Evolutionary conservation across 2,888 invertebrate genomes (phyloP).

Genomic region (Amphipoea lucens): DNA sequence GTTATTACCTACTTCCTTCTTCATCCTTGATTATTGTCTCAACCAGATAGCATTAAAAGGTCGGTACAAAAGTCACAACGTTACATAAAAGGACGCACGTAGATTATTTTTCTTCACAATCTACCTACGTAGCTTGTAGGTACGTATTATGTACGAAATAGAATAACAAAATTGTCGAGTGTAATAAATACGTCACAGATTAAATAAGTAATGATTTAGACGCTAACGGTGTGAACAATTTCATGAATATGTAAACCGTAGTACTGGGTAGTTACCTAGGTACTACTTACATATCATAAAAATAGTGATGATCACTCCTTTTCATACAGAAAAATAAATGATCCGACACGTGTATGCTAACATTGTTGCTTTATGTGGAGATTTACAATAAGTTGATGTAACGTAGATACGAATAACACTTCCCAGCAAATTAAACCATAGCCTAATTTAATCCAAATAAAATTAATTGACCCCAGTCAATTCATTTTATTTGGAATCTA

Average conservation of each 20-base stretch:
- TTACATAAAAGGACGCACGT: slow-evolving; percentile 32
- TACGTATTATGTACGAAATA: slow-evolving; percentile 24
- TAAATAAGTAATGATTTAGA: slow-evolving; percentile 59
- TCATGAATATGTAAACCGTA: slow-evolving; percentile 44
- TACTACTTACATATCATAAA: slow-evolving; percentile 15
- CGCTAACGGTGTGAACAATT: slow-evolving; percentile 56
- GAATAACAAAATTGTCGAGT: slow-evolving; percentile 35
- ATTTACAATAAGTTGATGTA: slow-evolving; percentile 12
- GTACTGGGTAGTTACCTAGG: not conserved
- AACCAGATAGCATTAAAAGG: slow-evolving; percentile 43
- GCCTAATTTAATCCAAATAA: not conserved
- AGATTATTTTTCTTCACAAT: slow-evolving; percentile 22
- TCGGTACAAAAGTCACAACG: slow-evolving; percentile 41
- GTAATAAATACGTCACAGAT: slow-evolving; percentile 67
- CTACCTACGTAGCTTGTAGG: slow-evolving; percentile 16
- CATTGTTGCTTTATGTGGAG: not conserved
- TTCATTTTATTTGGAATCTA: not conserved
- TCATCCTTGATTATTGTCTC: slow-evolving; percentile 28
- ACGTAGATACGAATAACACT: slow-evolving; percentile 3
- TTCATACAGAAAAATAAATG: slow-evolving; percentile 16
- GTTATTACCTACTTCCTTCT: slow-evolving; percentile 36
- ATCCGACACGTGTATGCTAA: slow-evolving; percentile 6
- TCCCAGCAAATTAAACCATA: not conserved
- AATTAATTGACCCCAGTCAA: too few relatives aligned
- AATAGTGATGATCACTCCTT: slow-evolving; percentile 20